Evolutionary conservation across 2,888 invertebrate genomes (phyloP).

Genomic region (Drosophila limbata): DNA sequence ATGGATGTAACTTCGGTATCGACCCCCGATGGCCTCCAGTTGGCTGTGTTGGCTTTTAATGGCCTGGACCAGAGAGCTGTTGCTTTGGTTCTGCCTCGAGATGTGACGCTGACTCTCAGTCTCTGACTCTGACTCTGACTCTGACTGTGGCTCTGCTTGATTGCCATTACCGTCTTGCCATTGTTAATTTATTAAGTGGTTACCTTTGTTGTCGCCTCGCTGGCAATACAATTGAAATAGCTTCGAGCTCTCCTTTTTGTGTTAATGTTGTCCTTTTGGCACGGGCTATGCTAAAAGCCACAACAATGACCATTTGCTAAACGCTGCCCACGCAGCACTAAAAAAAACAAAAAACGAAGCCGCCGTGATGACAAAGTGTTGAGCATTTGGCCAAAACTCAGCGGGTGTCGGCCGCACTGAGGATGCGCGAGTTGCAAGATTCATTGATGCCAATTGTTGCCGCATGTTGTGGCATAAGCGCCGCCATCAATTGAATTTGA

Average conservation of each 20-base stretch:
- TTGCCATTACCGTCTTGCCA: constrained; percentile 69
- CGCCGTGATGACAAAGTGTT: constrained; percentile 51
- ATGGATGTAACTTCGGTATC: constrained; percentile 23
- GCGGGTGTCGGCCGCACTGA: constrained; percentile 47
- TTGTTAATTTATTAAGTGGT: constrained; percentile 80
- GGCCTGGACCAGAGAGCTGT: constrained; percentile 13
- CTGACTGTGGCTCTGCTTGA: constrained; percentile 41
- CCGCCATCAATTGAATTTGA: constrained; percentile 60
- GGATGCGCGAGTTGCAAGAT: constrained; percentile 21
- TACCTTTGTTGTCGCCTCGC: constrained; percentile 73
- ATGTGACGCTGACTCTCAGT: not conserved
- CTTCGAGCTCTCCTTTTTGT: constrained; percentile 32
- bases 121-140: not conserved
- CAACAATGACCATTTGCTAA: constrained; percentile 58
- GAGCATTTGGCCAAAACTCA: constrained; percentile 53
- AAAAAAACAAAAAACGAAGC: not conserved
- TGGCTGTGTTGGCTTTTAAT: constrained; percentile 30
- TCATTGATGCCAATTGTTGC: constrained; percentile 46
- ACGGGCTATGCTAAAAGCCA: constrained; percentile 18
- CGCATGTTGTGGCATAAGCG: constrained; percentile 70
- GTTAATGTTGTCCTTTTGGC: constrained; percentile 37
- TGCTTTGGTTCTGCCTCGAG: constrained; percentile 11
- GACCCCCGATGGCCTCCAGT: constrained; percentile 23
- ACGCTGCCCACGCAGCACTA: constrained; percentile 62
- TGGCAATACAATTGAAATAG: constrained; percentile 56